phyloP scores from a whole-genome alignment of 2,888 invertebrate species.

The Gastracanthus pulcherrimus region DNA sequence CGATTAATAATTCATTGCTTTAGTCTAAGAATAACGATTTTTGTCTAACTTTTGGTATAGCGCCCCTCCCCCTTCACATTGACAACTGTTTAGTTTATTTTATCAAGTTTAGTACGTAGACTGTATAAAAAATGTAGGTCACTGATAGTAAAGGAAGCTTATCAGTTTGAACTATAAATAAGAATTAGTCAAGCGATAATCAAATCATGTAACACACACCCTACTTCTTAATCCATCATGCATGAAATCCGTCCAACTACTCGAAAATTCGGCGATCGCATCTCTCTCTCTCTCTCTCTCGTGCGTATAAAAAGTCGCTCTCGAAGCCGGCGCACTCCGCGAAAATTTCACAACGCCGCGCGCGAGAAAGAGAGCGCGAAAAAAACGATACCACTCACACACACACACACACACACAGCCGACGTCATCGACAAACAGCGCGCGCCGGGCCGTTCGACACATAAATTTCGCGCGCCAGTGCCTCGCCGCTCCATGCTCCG shows the following conservation, averaged over 20 bases:
- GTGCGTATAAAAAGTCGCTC: not conserved
- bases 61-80: no score
- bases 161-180: not conserved
- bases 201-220: not conserved
- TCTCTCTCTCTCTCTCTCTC: not conserved
- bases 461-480: constrained; percentile 26
- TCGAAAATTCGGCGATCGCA: no score
- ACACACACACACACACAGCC: no score
- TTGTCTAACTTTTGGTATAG: no score
- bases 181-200: not conserved
- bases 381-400: not conserved
- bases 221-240: no score
- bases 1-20: no score
- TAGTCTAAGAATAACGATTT: no score
- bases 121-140: not conserved
- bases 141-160: not conserved
- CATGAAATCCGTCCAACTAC: no score
- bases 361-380: not conserved
- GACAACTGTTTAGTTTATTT: not conserved
- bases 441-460: constrained; percentile 6
- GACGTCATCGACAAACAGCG: constrained; percentile 2
- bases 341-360: not conserved
- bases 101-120: not conserved
- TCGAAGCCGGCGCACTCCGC: not conserved
- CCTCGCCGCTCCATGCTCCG: no score